Conservation (phyloP, 2,113 vertebrate species). For the Hippocampus guttulatus region DNA sequence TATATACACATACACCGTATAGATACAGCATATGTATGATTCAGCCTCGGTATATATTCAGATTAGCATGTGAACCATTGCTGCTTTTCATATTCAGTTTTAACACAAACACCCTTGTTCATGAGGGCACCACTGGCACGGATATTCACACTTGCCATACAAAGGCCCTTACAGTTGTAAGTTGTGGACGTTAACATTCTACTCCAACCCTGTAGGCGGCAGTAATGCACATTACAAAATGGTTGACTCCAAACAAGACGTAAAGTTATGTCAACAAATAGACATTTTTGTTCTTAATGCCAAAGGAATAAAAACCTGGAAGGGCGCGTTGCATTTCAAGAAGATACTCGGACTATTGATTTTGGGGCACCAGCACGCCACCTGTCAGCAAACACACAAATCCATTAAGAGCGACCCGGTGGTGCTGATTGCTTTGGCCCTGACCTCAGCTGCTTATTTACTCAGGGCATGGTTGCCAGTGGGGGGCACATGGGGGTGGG, state of each 20-base stretch:
- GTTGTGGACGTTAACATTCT: not conserved
- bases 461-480: conserved; percentile 64
- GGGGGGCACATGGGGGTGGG: conserved; percentile 44
- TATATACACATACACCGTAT: too few species aligned
- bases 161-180: not conserved
- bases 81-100: conserved; percentile 4
- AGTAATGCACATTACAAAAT: conserved; percentile 7
- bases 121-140: conserved; percentile 8
- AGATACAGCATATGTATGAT: not conserved
- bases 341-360: conserved; percentile 27
- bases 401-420: conserved; percentile 57
- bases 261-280: not conserved
- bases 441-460: conserved; percentile 69
- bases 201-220: not conserved
- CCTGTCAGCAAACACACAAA: conserved; percentile 66
- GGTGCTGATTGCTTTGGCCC: conserved; percentile 71
- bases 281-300: not conserved
- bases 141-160: conserved; percentile 27
- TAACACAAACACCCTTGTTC: conserved; percentile 29
- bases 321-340: conserved; percentile 5
- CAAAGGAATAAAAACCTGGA: not conserved
- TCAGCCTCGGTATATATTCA: not conserved
- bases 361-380: conserved; percentile 43
- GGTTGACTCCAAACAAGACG: not conserved
- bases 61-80: conserved; percentile 1